Evolutionary conservation across 1,140 invertebrate species (phyloP), one percentile per base, ranked within the genome.

Genomic region (Asbolus verrucosus): DNA sequence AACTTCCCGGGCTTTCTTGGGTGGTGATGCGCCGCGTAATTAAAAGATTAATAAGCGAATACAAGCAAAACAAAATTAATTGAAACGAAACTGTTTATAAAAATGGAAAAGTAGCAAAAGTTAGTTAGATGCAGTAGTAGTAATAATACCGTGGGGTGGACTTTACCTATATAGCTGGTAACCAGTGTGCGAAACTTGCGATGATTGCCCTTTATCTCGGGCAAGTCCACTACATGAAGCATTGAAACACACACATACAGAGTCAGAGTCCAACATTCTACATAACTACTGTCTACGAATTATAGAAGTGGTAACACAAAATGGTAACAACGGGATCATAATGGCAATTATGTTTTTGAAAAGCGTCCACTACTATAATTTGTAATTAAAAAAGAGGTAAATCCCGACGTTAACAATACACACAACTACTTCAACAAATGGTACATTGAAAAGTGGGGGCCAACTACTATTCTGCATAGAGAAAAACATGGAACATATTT

Each of bases 171-270:
- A 82, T 94, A 96, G 87, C 93, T 96, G 87, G 93, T 94, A 86
- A 97, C 95, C 87, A 97, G 90, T 83, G 94, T 96, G 88, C 94
- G 91, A 92, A 97, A 97, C 90, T 96, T 96, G 87, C 94, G 93
- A 88, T 97, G 95, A 85, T 95, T 94, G 83, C 95, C 95, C 88
- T 96, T 96, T 87, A 96, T 94, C 89, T 95, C 93, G 84, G 94
- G 94, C 84, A 96, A 91, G 89, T 96, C 94, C 92, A 96, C 94
- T 96, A 81, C 79, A 80, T 77, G 80, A 81, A 81, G 80, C 80
- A 83, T 79, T 81, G 75, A 79, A 77, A 78, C 69, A 80, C 79
- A 81, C 77, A 81, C 73, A 78, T 75, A 75, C 66, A 74, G 54
- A 74, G 68, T 76, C 75, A 77, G 74, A 78, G 73, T 72, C 69